phyloP scores from a whole-genome alignment of 2,113 vertebrate species.

The Onychorhynchus coronatus region DNA sequence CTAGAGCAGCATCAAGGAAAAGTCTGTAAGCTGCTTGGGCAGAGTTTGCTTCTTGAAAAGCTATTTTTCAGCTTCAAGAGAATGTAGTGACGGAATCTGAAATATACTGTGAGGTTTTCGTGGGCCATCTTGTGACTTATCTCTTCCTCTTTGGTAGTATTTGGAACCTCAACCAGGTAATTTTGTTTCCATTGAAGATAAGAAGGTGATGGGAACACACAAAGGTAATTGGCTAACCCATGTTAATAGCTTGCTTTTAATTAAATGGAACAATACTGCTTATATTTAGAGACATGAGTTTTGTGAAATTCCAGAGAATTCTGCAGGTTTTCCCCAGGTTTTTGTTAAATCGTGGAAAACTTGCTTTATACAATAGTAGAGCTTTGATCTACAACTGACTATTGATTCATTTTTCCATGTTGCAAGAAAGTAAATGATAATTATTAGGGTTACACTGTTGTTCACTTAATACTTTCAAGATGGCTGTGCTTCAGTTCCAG shows the following conservation, averaged over 20 bases:
- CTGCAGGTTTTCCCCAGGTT: too few relatives aligned
- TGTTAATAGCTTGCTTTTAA: neutral
- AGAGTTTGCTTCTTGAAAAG: neutral
- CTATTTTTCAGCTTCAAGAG: neutral
- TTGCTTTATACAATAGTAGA: neutral
- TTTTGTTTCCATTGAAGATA: conserved; percentile 91
- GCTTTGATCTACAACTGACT: neutral
- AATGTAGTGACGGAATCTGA: neutral
- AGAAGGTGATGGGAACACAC: conserved; percentile 84
- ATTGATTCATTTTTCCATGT: neutral
- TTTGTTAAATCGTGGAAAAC: too few relatives aligned
- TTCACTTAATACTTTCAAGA: neutral
- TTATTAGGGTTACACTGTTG: neutral
- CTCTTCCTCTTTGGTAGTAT: conserved; percentile 77
- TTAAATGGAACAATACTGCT: neutral
- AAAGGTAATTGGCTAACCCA: conserved; percentile 74
- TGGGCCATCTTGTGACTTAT: neutral
- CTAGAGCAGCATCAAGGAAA: neutral
- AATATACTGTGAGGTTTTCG: neutral
- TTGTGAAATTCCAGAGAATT: neutral
- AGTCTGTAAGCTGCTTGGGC: neutral
- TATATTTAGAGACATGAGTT: neutral
- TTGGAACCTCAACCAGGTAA: conserved; percentile 88
- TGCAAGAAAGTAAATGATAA: neutral
- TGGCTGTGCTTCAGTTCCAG: neutral